Evolutionary conservation across 2,888 invertebrate genomes (phyloP), one percentile per base, ranked within the genome.

Genomic region (Danaus chrysippus): DNA sequence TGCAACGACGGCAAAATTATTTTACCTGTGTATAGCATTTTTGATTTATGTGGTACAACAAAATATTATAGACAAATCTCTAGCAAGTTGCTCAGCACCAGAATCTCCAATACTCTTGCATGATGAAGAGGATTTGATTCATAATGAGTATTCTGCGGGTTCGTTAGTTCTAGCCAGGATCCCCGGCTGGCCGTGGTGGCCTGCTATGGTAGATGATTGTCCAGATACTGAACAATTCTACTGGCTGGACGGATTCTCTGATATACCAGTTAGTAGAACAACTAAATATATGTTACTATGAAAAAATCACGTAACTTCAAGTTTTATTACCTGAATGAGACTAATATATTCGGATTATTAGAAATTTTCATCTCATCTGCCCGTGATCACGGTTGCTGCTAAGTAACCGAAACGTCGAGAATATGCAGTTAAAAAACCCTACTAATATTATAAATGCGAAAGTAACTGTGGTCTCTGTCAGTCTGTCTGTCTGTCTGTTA

Each of bases 121-220:
- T 3, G 87, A 92, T 0, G 91, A 92, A 66, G 87, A 89, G 53
- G 92, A 92, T 62, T 75, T 93, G 42, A 93, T 94, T 41, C 87
- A 92, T 68, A 92, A 92, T 70, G 78, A 84, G 63, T 94, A 92
- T 71, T 91, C 93, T 2, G 92, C 93, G 5, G 95, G 95, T 0
- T 94, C 94, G 15, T 70, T 95, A 46, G 95, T 95, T 0, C 93
- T 94, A 93, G 95, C 93, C 0, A 91, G 86, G 44, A 68, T 93
- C 67, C 70, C 81, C 0, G 93, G 93, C 23, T 94, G 88, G 84
- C 94, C 94, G 1, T 94, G 93, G 93, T 95, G 94, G 94, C 95
- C 95, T 2, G 94, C 92, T 1, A 93, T 95, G 90, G 92, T 95
- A 0, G 94, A 94, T 67, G 93, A 94, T 73, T 93, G 93, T 71